A percentile compares a stretch with the other conserved stretches of the same genome.
Evolutionary conservation across 92 coral and sea anemone genomes (phyloP).

Genomic region (Porites lobata): DNA sequence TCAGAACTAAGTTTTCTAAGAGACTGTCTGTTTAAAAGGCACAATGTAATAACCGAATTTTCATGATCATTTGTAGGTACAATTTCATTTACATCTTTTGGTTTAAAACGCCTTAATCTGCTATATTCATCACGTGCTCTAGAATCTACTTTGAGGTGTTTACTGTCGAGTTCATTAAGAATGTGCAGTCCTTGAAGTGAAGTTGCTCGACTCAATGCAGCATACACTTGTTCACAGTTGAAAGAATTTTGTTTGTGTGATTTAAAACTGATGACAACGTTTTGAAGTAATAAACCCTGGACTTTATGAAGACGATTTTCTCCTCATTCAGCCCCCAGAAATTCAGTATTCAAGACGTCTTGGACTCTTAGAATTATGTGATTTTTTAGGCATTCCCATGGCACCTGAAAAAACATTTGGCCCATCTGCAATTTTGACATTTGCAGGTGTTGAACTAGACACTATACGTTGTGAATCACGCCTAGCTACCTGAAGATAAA

Average conservation of each 20-base stretch:
- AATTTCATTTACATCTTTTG: not conserved
- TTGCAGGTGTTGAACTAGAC: too few species aligned
- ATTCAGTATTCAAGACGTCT: too few species aligned
- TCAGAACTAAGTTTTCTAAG: slow-evolving; percentile 77
- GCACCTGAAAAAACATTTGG: too few species aligned
- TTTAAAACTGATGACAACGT: slow-evolving; percentile 31
- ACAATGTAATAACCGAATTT: slow-evolving; percentile 6
- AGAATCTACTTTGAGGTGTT: slow-evolving; percentile 45
- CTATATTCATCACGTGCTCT: slow-evolving; percentile 50
- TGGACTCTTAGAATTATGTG: too few species aligned
- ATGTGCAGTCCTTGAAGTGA: not conserved
- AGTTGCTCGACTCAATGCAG: slow-evolving; percentile 12
- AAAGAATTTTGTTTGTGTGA: slow-evolving; percentile 41
- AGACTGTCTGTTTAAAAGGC: slow-evolving; percentile 65
- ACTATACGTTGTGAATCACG: not conserved
- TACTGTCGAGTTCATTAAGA: slow-evolving; percentile 36
- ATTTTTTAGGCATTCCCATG: too few species aligned
- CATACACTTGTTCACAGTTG: slow-evolving; percentile 62
- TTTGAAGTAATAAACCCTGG: too few species aligned
- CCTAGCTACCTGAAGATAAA: slow-evolving; percentile 40
- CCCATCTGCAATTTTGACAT: too few species aligned
- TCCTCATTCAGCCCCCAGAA: too few species aligned
- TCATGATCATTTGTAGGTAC: not conserved
- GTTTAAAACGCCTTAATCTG: slow-evolving; percentile 25
- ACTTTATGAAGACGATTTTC: too few species aligned